Percentiles rank a stretch among this genome's conserved stretches.
Conservation (phyloP, 2,888 invertebrate genomes). For the Pachycephus smyrnensis region DNA sequence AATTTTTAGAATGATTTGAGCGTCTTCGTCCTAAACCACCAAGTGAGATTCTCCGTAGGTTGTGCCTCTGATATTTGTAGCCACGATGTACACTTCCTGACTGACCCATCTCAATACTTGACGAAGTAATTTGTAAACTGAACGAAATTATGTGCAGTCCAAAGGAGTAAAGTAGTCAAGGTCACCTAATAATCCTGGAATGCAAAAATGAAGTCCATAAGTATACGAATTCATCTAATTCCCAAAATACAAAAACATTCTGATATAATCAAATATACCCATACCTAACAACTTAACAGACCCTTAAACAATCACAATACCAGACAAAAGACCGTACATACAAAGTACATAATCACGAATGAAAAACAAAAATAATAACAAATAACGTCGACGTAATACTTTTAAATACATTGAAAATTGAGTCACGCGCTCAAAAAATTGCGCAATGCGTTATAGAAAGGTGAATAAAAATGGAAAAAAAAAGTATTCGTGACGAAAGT, state of each 20-base stretch:
- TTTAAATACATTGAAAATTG: background rate
- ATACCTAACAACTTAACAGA: background rate
- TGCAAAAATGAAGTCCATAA: background rate
- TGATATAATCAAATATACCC: background rate
- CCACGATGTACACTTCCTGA: constrained; percentile 35
- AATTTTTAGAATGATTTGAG: constrained; percentile 32
- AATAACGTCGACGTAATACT: background rate
- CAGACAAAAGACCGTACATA: background rate
- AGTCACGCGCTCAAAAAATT: background rate
- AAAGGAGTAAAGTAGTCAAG: background rate
- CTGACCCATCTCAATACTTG: constrained; percentile 35
- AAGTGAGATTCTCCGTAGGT: constrained; percentile 30
- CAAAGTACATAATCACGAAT: background rate
- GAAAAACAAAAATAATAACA: background rate
- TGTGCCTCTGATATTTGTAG: constrained; percentile 28
- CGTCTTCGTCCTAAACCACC: constrained; percentile 32
- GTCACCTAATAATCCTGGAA: background rate
- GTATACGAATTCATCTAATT: background rate
- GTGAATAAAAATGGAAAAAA: background rate
- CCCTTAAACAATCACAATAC: background rate
- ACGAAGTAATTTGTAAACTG: background rate
- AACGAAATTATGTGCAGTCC: background rate
- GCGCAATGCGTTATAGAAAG: background rate
- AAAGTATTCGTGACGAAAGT: background rate
- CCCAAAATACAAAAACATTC: background rate